Conservation (phyloP, 2,113 vertebrate genomes). For the Pedionomus torquatus region DNA sequence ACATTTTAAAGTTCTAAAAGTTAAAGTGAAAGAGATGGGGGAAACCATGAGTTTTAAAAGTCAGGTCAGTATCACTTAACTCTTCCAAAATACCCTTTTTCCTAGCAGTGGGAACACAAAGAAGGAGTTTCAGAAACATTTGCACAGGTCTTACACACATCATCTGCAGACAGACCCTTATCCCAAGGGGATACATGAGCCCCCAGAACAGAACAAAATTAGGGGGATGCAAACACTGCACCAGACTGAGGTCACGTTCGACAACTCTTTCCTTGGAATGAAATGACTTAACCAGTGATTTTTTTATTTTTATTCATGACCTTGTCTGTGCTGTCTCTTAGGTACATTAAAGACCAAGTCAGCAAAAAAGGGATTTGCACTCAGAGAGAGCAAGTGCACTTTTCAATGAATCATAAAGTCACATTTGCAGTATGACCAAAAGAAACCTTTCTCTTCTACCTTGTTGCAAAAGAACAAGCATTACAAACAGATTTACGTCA, state of each 20-base stretch:
- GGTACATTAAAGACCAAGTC: background rate
- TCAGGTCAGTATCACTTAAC: background rate
- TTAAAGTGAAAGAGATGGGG: background rate
- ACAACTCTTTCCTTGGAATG: background rate
- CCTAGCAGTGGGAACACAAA: background rate
- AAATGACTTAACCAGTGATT: background rate
- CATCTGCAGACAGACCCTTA: fast-evolving
- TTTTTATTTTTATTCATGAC: background rate
- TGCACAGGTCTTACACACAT: background rate
- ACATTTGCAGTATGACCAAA: background rate
- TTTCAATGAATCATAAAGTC: background rate
- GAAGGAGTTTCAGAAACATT: background rate
- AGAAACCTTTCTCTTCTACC: background rate
- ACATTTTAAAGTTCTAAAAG: background rate
- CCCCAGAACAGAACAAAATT: background rate
- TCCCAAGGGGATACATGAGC: background rate
- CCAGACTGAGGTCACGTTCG: background rate
- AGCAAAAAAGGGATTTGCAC: background rate
- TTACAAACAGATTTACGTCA: background rate
- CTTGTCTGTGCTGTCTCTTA: background rate
- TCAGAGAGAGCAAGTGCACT: background rate
- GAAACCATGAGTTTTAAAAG: background rate
- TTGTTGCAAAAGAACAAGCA: background rate
- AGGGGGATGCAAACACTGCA: background rate
- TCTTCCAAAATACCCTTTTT: background rate